Conservation (phyloP, 2,797 vertebrate genomes). For the Pseudocheirus occidentalis region DNA sequence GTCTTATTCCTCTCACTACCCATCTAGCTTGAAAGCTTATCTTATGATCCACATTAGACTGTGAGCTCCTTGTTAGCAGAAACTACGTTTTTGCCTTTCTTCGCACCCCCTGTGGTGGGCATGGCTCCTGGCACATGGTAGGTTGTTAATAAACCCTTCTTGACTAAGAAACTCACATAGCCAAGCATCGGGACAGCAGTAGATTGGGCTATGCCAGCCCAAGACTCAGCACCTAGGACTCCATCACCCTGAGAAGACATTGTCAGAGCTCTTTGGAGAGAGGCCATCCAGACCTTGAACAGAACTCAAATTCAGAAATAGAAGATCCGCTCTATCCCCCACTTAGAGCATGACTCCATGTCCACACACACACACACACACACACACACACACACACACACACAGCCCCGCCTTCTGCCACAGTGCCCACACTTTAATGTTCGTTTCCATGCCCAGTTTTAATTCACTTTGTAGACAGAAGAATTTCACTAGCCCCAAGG, state of each 20-base stretch:
- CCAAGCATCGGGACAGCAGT: neutral
- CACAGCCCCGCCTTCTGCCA: neutral
- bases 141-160: neutral
- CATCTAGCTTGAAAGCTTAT: neutral
- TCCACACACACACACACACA: rapidly evolving
- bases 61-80: neutral
- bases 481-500: neutral
- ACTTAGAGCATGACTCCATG: neutral
- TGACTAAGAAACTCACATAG: neutral
- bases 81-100: neutral
- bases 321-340: neutral
- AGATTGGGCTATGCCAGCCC: neutral
- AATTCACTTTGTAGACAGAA: neutral
- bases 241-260: neutral
- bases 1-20: no score
- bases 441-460: neutral
- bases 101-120: neutral
- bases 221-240: neutral
- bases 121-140: neutral
- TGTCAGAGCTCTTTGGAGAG: neutral
- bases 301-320: neutral
- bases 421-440: neutral
- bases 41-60: neutral
- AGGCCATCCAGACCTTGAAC: neutral
- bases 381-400: rapidly evolving